Percentiles rank a stretch among this genome's conserved stretches.
Conservation (phyloP, 2,888 invertebrate species). For the Xanthorhoe designata region DNA sequence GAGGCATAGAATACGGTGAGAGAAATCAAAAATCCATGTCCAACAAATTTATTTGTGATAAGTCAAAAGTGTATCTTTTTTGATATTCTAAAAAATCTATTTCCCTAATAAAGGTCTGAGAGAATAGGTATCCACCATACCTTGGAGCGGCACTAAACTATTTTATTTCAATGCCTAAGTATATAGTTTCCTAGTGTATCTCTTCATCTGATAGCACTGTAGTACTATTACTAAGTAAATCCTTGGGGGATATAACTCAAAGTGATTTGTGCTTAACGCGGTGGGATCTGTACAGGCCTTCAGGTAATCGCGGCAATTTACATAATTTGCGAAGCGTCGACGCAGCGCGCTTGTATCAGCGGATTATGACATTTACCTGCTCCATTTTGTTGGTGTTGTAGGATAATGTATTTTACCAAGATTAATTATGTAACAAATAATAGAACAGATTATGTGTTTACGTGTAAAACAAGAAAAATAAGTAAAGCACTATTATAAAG, state of each 20-base stretch:
- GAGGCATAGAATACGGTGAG: too few relatives aligned
- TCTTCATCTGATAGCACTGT: background rate
- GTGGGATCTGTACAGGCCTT: conserved; percentile 45
- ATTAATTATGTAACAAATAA: background rate
- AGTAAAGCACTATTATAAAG: too few relatives aligned
- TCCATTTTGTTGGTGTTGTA: conserved; percentile 21
- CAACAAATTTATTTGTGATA: too few relatives aligned
- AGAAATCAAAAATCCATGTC: too few relatives aligned
- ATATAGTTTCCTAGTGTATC: background rate
- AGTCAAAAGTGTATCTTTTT: too few relatives aligned
- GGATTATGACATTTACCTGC: conserved; percentile 30
- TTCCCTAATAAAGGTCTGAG: too few relatives aligned
- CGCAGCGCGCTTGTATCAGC: conserved; percentile 33
- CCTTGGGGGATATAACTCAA: conserved; percentile 41
- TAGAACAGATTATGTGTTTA: background rate
- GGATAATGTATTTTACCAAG: conserved; percentile 11
- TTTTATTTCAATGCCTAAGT: too few relatives aligned
- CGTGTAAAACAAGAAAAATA: too few relatives aligned
- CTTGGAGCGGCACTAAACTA: too few relatives aligned
- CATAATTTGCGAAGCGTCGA: conserved; percentile 48
- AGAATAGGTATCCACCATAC: too few relatives aligned
- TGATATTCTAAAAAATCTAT: too few relatives aligned
- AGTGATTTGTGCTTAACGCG: conserved; percentile 56
- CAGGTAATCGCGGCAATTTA: conserved; percentile 54
- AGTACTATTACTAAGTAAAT: conserved; percentile 28